These are phyloP conservation scores for Macrotrachela quadricornifera DNA, from an alignment of 1,140 invertebrate species.

Conservation along the genomic window DNA sequence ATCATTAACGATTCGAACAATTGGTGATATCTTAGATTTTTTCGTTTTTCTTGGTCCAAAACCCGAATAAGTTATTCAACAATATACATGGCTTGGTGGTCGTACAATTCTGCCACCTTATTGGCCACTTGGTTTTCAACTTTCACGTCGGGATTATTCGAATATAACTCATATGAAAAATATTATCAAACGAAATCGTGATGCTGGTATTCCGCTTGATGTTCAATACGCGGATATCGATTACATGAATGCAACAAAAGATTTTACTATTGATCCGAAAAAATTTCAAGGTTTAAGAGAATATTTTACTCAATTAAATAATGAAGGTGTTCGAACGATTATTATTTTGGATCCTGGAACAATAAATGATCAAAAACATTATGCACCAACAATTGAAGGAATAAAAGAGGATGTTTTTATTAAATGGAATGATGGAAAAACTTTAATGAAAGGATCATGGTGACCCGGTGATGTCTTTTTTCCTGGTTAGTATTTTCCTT, in stretches of 20 bases:
- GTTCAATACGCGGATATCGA: constrained; percentile 29
- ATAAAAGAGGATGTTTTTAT: constrained; percentile 48
- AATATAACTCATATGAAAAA: constrained; percentile 13
- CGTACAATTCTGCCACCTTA: constrained; percentile 47
- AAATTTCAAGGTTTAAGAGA: constrained; percentile 16
- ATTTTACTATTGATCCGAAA: constrained; percentile 19
- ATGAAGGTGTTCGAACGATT: constrained; percentile 18
- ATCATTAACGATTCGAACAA: constrained; percentile 19
- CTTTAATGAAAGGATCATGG: constrained; percentile 4
- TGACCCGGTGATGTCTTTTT: constrained; percentile 44
- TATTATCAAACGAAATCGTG: constrained; percentile 13
- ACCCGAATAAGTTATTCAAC: constrained; percentile 51
- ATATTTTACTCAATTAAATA: constrained; percentile 20
- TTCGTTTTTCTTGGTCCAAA: constrained; percentile 22
- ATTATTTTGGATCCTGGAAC: constrained; percentile 25
- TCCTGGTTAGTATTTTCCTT: constrained; percentile 50
- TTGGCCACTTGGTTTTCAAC: constrained; percentile 65
- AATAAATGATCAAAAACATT: constrained; percentile 16
- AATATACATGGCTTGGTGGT: constrained; percentile 48
- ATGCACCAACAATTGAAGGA: constrained; percentile 16
- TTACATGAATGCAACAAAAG: constrained; percentile 17
- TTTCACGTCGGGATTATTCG: constrained; percentile 42
- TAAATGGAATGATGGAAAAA: constrained; percentile 13
- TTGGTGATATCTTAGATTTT: constrained; percentile 26
- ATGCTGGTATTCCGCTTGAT: constrained; percentile 15